phyloP scores from a whole-genome alignment of 1,140 invertebrate genomes.

The Portunus trituberculatus region DNA sequence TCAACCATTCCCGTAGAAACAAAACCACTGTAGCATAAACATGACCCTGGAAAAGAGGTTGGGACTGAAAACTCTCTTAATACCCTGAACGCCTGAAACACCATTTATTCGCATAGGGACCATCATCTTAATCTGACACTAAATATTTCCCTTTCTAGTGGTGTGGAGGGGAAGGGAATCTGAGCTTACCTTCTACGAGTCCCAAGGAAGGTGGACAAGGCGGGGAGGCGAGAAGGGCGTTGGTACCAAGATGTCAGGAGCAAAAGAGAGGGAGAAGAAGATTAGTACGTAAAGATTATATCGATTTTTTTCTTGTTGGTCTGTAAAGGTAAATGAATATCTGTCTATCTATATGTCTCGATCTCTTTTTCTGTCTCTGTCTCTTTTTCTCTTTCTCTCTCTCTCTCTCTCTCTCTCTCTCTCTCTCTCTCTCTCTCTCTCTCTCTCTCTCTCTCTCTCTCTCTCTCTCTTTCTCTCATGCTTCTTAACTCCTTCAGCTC shows the following conservation, averaged over 20 bases:
- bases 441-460: constrained; percentile 28
- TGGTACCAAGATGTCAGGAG: too few relatives aligned
- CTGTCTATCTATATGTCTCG: not conserved
- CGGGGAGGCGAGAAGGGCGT: too few relatives aligned
- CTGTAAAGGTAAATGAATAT: not conserved
- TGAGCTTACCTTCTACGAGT: not conserved
- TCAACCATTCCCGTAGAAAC: too few relatives aligned
- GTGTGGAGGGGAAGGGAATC: not conserved
- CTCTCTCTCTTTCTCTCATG: not conserved
- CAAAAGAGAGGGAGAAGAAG: not conserved
- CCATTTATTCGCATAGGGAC: too few relatives aligned
- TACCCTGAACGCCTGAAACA: too few relatives aligned
- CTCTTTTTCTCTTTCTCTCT: not conserved
- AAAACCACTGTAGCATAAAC: too few relatives aligned
- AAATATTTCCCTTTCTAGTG: too few relatives aligned
- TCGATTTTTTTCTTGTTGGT: not conserved
- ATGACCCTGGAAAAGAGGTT: too few relatives aligned
- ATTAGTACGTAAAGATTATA: not conserved
- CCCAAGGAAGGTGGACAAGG: not conserved
- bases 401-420: not conserved
- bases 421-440: constrained; percentile 6
- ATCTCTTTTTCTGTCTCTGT: not conserved
- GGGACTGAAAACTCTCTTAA: too few relatives aligned
- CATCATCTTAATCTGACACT: too few relatives aligned
- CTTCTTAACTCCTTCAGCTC: not conserved